Conservation (phyloP, 2,888 invertebrate species). For the Archips xylosteana region DNA sequence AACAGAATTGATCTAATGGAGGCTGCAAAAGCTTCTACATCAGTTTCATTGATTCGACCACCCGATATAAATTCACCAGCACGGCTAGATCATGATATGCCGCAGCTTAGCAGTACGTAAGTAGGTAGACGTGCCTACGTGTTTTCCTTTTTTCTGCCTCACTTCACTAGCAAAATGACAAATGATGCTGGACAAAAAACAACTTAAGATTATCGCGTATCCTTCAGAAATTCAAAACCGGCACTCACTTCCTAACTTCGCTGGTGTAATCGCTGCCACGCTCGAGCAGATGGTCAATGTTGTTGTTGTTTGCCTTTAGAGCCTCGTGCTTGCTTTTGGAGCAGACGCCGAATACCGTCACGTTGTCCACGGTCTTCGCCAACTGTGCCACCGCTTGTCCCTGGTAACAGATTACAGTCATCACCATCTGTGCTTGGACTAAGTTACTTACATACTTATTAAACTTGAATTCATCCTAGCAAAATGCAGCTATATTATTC, state of each 20-base stretch:
- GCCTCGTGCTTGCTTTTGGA: slow-evolving; percentile 94
- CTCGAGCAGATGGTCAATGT: slow-evolving; percentile 92
- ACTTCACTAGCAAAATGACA: too few relatives aligned
- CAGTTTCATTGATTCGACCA: too few relatives aligned
- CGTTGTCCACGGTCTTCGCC: slow-evolving; percentile 91
- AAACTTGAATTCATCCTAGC: not conserved
- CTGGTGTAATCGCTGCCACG: slow-evolving; percentile 92
- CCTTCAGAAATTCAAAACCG: not conserved
- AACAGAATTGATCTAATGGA: too few relatives aligned
- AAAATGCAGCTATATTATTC: not conserved
- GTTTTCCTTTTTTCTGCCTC: too few relatives aligned
- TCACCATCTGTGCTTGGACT: not conserved
- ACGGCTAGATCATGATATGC: too few relatives aligned
- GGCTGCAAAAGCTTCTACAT: too few relatives aligned
- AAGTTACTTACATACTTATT: not conserved
- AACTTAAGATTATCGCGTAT: too few relatives aligned
- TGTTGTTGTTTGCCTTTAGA: slow-evolving; percentile 88
- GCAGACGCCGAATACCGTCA: slow-evolving; percentile 94
- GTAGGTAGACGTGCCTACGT: too few relatives aligned
- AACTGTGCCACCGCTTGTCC: slow-evolving; percentile 94
- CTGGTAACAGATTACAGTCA: slow-evolving; percentile 69
- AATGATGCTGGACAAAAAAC: too few relatives aligned
- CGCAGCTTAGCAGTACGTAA: too few relatives aligned
- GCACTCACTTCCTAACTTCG: slow-evolving; percentile 93
- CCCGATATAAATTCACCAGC: too few relatives aligned